These are phyloP conservation scores for Emydoidea blandingii DNA, from an alignment of 2,797 vertebrate species.

Conservation along the genomic window DNA sequence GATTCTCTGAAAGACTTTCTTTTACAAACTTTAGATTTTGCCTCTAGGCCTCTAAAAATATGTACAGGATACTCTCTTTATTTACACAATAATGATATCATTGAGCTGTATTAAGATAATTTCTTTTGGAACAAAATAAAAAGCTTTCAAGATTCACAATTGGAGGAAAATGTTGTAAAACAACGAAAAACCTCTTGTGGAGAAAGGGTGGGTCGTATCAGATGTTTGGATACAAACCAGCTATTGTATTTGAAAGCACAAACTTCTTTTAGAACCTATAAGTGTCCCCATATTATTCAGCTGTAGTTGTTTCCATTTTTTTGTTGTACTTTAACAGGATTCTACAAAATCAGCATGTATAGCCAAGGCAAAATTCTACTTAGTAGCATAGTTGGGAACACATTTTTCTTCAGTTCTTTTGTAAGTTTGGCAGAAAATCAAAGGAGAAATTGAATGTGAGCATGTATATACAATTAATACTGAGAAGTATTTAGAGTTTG, in stretches of 20 bases:
- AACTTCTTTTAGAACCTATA: neutral
- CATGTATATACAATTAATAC: neutral
- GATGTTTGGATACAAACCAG: slow-evolving; percentile 76
- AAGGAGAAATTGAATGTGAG: neutral
- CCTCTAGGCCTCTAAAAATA: neutral
- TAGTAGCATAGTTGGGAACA: neutral
- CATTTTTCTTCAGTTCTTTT: neutral
- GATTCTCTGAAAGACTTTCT: neutral
- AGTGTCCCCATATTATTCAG: neutral
- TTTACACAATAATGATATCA: slow-evolving; percentile 44
- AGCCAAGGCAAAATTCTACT: neutral
- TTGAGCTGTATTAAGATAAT: slow-evolving; percentile 57
- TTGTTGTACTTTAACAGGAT: neutral
- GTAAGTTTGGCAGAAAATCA: neutral
- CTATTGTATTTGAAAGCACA: slow-evolving; percentile 73
- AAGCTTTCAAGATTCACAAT: slow-evolving; percentile 79
- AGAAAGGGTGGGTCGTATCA: slow-evolving; percentile 63
- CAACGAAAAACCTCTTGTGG: slow-evolving; percentile 65
- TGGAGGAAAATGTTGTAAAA: slow-evolving; percentile 82
- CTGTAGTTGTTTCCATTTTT: neutral
- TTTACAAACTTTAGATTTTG: slow-evolving; percentile 46
- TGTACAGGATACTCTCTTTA: slow-evolving; percentile 50
- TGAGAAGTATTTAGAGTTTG: neutral
- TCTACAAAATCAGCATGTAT: neutral
- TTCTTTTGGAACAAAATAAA: slow-evolving; percentile 80